A percentile compares a stretch with the other conserved stretches of the same genome.
phyloP scores from a whole-genome alignment of 1,140 invertebrate species.

The Steinernema feltiae region DNA sequence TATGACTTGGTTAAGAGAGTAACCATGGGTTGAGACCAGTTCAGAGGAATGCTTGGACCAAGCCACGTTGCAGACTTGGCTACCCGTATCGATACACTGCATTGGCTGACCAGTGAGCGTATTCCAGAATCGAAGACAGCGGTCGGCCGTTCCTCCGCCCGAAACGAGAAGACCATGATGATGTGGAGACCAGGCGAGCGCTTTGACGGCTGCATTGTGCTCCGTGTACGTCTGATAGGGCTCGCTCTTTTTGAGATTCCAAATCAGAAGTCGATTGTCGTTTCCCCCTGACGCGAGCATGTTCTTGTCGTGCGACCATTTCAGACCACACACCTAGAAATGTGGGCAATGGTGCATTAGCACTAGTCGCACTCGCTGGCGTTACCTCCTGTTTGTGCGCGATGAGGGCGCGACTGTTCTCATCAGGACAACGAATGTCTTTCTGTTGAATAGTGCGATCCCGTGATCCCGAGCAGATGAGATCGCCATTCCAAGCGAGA shows the following conservation, averaged over 20 bases:
- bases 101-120: constrained; percentile 96
- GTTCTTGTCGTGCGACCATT: constrained; percentile 98
- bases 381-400: constrained; percentile 85
- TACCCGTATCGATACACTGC: constrained; percentile 97
- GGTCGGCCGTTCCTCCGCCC: constrained; percentile 91
- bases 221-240: constrained; percentile 92
- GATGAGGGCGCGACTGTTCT: constrained; percentile 70
- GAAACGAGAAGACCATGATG: constrained; percentile 94
- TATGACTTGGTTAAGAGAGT: constrained; percentile 94
- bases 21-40: constrained; percentile 87
- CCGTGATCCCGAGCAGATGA: constrained; percentile 87
- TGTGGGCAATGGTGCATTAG: background rate
- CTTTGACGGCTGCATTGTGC: constrained; percentile 95
- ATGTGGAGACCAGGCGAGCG: constrained; percentile 98
- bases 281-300: constrained; percentile 96
- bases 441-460: constrained; percentile 88
- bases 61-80: constrained; percentile 92
- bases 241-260: constrained; percentile 81
- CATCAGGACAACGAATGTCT: constrained; percentile 79
- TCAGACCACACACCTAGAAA: constrained; percentile 78
- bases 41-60: constrained; percentile 70
- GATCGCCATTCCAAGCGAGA: constrained; percentile 93
- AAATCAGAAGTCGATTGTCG: constrained; percentile 95
- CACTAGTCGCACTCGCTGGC: background rate
- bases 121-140: constrained; percentile 98